Conservation (phyloP, 2,888 invertebrate species). For the Heterodera filipjevi region DNA sequence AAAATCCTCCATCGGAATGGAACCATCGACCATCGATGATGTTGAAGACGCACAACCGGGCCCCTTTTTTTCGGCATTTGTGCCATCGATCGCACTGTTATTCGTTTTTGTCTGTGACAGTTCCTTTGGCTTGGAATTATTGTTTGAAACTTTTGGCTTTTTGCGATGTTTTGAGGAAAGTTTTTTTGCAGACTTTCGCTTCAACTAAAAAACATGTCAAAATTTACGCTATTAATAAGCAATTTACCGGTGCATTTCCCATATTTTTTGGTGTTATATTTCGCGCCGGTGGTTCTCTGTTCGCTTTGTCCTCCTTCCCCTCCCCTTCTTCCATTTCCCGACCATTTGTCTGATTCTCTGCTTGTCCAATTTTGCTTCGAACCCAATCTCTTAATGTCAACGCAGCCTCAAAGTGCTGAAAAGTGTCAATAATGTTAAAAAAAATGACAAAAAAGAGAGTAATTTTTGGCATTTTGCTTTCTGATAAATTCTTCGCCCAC, state of each 20-base stretch:
- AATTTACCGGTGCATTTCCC: neutral
- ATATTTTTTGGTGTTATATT: neutral
- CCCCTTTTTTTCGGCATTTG: neutral
- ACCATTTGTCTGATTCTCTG: neutral
- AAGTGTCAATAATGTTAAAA: neutral
- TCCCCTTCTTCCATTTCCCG: neutral
- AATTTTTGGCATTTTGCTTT: neutral
- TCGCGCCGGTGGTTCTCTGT: neutral
- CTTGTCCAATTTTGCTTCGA: neutral
- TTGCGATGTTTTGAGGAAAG: neutral
- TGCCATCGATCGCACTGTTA: neutral
- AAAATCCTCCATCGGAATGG: neutral
- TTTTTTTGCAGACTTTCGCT: neutral
- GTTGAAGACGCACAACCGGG: neutral
- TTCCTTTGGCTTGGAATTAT: neutral
- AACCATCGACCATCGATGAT: neutral
- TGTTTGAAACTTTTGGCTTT: neutral
- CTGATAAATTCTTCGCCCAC: neutral
- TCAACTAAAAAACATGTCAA: neutral
- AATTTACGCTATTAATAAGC: neutral
- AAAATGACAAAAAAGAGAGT: neutral
- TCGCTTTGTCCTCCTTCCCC: slow-evolving; percentile 3
- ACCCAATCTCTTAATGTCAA: neutral
- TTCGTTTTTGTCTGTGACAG: neutral
- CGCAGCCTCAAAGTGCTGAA: slow-evolving; percentile 15